Conservation (phyloP, 1,140 invertebrate species). For the Diuraphis noxia region DNA sequence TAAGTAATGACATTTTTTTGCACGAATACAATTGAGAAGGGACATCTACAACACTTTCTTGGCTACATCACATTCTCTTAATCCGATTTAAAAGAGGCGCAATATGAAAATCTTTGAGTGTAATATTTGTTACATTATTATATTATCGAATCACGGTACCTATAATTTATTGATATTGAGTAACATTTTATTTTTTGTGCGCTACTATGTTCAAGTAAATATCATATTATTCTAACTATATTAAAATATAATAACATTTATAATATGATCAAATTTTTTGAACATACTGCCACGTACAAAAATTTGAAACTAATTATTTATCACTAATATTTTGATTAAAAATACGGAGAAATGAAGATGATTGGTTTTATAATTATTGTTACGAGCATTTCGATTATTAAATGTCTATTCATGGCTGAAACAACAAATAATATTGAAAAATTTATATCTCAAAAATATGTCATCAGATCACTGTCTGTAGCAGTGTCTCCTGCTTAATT, state of each 20-base stretch:
- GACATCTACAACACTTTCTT: too few relatives aligned
- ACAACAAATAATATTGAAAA: neutral
- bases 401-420: neutral
- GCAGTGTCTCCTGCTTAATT: neutral
- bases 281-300: neutral
- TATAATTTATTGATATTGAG: too few relatives aligned
- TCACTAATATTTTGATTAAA: too few relatives aligned
- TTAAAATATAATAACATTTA: neutral
- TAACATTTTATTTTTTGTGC: too few relatives aligned
- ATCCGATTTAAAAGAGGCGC: too few relatives aligned
- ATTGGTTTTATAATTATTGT: too few relatives aligned
- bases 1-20: too few relatives aligned
- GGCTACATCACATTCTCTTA: too few relatives aligned
- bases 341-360: neutral
- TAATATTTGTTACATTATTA: too few relatives aligned
- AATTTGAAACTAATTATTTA: neutral
- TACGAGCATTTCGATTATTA: neutral
- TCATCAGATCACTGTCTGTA: neutral
- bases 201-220: neutral
- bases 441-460: neutral
- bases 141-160: too few relatives aligned
- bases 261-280: neutral
- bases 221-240: neutral
- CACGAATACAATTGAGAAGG: too few relatives aligned
- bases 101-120: too few relatives aligned